Conservation (phyloP, 2,888 invertebrate species). For the Epiblema foenella region DNA sequence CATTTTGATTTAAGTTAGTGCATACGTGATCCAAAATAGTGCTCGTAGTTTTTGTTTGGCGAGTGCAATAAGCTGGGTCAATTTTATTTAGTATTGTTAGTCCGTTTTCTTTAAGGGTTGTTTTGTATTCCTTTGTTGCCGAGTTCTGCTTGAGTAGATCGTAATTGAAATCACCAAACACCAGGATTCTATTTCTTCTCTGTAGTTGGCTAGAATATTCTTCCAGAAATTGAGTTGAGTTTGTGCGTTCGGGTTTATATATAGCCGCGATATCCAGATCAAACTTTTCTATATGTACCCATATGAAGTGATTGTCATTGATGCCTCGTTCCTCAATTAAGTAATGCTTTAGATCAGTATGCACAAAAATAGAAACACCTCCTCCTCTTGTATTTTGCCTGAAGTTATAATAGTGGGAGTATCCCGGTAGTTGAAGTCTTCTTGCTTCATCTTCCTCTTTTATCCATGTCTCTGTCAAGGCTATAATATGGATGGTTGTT, state of each 20-base stretch:
- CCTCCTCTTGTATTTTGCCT: not conserved
- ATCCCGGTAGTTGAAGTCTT: not conserved
- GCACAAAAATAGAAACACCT: not conserved
- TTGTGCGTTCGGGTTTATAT: not conserved
- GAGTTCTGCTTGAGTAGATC: not conserved
- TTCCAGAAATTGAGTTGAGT: not conserved
- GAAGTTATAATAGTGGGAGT: not conserved
- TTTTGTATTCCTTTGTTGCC: not conserved
- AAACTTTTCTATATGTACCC: not conserved
- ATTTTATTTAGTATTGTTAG: not conserved
- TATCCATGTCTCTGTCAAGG: not conserved
- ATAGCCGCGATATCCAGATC: not conserved
- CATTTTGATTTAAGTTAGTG: not conserved
- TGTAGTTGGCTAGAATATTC: not conserved
- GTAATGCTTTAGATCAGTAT: not conserved
- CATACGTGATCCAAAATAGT: not conserved
- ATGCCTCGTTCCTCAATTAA: too few species aligned
- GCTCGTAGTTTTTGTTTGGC: not conserved
- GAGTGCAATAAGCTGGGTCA: not conserved
- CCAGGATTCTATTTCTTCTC: not conserved
- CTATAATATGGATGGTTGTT: not conserved
- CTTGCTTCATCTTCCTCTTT: not conserved
- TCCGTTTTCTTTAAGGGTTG: not conserved
- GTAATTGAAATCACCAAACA: not conserved
- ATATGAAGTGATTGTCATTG: not conserved